phyloP scores from a whole-genome alignment of 1,140 invertebrate species.

The Rhynchophorus ferrugineus region DNA sequence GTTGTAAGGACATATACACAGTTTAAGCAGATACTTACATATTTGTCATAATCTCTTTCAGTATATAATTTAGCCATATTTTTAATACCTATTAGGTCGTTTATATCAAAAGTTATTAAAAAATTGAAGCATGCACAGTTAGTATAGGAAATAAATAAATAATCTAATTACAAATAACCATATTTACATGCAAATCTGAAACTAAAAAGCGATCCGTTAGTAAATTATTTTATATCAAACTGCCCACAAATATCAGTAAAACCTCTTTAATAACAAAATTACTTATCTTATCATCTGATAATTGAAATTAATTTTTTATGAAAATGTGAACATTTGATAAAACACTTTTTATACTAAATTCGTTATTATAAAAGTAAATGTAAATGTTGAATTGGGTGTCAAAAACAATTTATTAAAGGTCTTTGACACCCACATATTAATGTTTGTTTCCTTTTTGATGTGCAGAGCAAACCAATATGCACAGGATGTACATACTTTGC shows the following conservation, averaged over 20 bases:
- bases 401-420: background rate
- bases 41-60: constrained; percentile 30
- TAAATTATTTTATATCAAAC: constrained; percentile 1
- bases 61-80: constrained; percentile 31
- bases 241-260: background rate
- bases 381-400: too few relatives aligned
- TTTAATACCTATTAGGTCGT: background rate
- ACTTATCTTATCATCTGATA: constrained; percentile 2
- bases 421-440: constrained; percentile 7
- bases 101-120: constrained; percentile 5
- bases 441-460: constrained; percentile 7
- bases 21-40: constrained; percentile 27
- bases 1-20: constrained; percentile 2
- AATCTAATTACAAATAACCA: background rate
- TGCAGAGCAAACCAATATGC: background rate
- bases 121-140: constrained; percentile 16
- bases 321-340: background rate
- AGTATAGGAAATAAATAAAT: constrained; percentile 11
- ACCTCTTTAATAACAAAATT: background rate
- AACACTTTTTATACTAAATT: background rate
- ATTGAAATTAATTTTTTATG: background rate
- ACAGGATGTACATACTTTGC: constrained; percentile 10
- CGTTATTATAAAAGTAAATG: constrained; percentile 4
- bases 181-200: constrained; percentile 31
- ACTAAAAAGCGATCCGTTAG: too few relatives aligned